Evolutionary conservation across 2,888 invertebrate genomes (phyloP).

Genomic region (Lycia hirtaria): DNA sequence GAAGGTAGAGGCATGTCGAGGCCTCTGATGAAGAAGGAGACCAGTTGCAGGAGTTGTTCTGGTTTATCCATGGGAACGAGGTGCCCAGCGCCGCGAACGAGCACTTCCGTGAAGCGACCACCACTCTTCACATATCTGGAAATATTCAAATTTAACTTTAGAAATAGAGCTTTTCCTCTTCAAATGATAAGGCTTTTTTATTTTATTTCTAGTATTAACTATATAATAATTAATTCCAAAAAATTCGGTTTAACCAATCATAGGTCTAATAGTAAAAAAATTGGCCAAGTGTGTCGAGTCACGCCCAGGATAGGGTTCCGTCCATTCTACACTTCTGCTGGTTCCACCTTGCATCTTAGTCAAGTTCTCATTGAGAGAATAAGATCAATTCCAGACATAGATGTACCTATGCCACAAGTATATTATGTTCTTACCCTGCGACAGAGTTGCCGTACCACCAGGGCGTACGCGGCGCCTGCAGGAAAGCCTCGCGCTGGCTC

Average conservation of each 20-base stretch:
- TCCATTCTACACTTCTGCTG: too few species aligned
- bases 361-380: too few species aligned
- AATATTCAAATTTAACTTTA: not conserved
- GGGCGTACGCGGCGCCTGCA: slow-evolving; percentile 62
- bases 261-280: too few species aligned
- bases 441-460: slow-evolving; percentile 61
- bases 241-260: too few species aligned
- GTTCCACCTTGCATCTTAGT: too few species aligned
- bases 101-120: slow-evolving; percentile 82
- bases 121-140: slow-evolving; percentile 84
- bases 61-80: slow-evolving; percentile 87
- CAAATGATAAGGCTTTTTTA: too few species aligned
- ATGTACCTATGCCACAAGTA: not conserved
- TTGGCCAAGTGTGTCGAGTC: too few species aligned
- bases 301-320: too few species aligned
- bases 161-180: not conserved
- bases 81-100: slow-evolving; percentile 87
- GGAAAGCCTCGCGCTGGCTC: slow-evolving; percentile 58
- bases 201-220: too few species aligned
- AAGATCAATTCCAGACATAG: too few species aligned
- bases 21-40: slow-evolving; percentile 60
- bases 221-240: too few species aligned
- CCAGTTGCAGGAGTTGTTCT: slow-evolving; percentile 62
- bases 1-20: slow-evolving; percentile 50
- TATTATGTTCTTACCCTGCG: slow-evolving; percentile 64